Evolutionary conservation across 30 jellyfish, hydroid and myxozoan species (phyloP), one percentile per base, ranked within the genome.

Genomic region (Catostylus mosaicus): DNA sequence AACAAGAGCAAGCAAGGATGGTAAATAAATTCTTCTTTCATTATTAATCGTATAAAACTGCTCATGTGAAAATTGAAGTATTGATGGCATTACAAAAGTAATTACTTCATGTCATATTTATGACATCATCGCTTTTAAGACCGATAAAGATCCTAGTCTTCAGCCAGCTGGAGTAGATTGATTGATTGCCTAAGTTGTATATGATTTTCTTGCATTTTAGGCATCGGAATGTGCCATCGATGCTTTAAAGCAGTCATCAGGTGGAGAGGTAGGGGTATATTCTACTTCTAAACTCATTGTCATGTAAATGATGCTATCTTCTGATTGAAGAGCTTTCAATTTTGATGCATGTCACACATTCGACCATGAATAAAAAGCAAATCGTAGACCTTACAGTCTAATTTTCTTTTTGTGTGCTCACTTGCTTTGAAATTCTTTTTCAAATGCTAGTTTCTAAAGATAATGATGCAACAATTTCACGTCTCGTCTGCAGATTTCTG

Each of bases 161-260:
- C n/a, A n/a, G n/a, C n/a, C n/a, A n/a, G n/a, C n/a, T n/a, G n/a
- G n/a, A n/a, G n/a, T n/a, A n/a, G n/a, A n/a, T n/a, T n/a, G n/a
- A n/a, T n/a, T n/a, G n/a, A n/a, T n/a, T n/a, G n/a, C n/a, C n/a
- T n/a, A n/a, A n/a, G n/a, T n/a, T n/a, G n/a, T n/a, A n/a, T n/a
- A n/a, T n/a, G n/a, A n/a, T n/a, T n/a, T n/a, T n/a, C n/a, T 59
- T 59, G 8, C 19, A 19, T 59, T 59, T 59, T 27, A 83, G 93
- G 93, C 86, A 37, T 75, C 95, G 31, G 89, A 85, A 27, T 31
- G 40, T 59, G 87, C 95, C 11, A 50, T 85, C 45, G 89, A 75
- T 9, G 70, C 83, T 1, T 47, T 85, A 50, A 62, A 85, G 61
- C 32, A 76, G 40, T 85, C 95, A 9, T 57, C 95, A 22, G 87